Evolutionary conservation across 2,113 vertebrate species (phyloP), one percentile per base, ranked within the genome.

Genomic region (Felis chaus): DNA sequence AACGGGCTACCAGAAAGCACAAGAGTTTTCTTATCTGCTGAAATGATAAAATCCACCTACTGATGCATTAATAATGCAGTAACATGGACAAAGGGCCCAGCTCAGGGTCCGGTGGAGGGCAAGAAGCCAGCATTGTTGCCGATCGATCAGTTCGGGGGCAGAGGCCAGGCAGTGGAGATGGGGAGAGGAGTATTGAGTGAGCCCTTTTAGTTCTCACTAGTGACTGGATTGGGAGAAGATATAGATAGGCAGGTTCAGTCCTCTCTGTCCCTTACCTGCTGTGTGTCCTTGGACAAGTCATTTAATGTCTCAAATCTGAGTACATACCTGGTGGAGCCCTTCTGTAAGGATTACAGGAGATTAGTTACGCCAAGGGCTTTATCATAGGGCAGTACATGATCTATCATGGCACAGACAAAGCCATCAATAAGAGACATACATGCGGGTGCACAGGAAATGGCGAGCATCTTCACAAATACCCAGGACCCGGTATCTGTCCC

Each of bases 331-430:
- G 13, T 23, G 16, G n/a, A 18, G 48, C 39, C 61, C 53, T 41
- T 73, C 7, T 13, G 7, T 50, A 2, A 36, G 41, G 45, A 27
- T 41, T 21, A 10, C 2, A 4, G 39, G 50, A 39, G 13, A 25
- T 1, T 1, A 33, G 36, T 21, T 4, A 27, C 9, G 48, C 9
- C 23, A 13, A 16, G 5, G 4, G 0, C 23, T 89, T 9, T 45
- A 18, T 53, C 10, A 4, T 15, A 39, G 18, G 4, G 1, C 7
- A 10, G 18, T 19, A 29, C 7, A 33, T 63, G 3, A 33, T 23
- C 79, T 53, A 5, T 55, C 16, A 33, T n/a, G 41, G 69, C 84
- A 7, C n/a, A 36, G 53, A 91, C n/a, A n/a, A 86, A 57, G 41
- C 61, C 45, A 3, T 53, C 19, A 1, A 18, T n/a, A 29, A 69